phyloP scores from a whole-genome alignment of 2,888 invertebrate species.

The Agrenia bidenticulata region DNA sequence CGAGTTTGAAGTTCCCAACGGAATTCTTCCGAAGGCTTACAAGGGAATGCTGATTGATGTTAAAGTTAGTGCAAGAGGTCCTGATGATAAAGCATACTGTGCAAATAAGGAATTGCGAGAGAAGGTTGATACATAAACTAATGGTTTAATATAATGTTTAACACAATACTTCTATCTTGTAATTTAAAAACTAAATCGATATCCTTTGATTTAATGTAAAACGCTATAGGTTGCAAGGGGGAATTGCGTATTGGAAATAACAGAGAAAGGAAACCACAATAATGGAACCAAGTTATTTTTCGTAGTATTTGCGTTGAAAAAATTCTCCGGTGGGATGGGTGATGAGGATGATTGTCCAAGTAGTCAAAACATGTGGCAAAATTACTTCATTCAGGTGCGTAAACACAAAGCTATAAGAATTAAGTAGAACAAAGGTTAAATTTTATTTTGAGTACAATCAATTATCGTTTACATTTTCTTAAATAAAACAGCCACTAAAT shows the following conservation, averaged over 20 bases:
- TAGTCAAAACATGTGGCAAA: conserved; percentile 56
- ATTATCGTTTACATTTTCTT: background rate
- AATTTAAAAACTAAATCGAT: background rate
- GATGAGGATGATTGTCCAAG: conserved; percentile 57
- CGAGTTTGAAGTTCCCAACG: conserved; percentile 41
- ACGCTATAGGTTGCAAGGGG: conserved; percentile 56
- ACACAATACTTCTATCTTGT: background rate
- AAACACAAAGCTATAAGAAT: no score
- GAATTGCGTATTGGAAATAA: conserved; percentile 56
- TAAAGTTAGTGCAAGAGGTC: conserved; percentile 50
- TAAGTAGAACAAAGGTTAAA: no score
- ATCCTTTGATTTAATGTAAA: background rate
- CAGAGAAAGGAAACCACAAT: conserved; percentile 32
- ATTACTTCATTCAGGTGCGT: conserved; percentile 55
- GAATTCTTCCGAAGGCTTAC: conserved; percentile 44
- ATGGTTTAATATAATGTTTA: no score
- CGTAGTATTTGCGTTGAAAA: conserved; percentile 57
- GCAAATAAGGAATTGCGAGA: conserved; percentile 55
- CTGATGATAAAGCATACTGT: conserved; percentile 57
- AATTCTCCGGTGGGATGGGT: conserved; percentile 59
- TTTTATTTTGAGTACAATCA: background rate
- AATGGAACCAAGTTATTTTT: conserved; percentile 46
- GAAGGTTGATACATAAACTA: conserved; percentile 46
- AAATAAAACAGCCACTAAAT: conserved; percentile 30
- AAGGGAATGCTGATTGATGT: conserved; percentile 49